Percentiles rank a stretch among this genome's conserved stretches.
Conservation (phyloP, 2,797 vertebrate genomes). For the Miichthys miiuy region DNA sequence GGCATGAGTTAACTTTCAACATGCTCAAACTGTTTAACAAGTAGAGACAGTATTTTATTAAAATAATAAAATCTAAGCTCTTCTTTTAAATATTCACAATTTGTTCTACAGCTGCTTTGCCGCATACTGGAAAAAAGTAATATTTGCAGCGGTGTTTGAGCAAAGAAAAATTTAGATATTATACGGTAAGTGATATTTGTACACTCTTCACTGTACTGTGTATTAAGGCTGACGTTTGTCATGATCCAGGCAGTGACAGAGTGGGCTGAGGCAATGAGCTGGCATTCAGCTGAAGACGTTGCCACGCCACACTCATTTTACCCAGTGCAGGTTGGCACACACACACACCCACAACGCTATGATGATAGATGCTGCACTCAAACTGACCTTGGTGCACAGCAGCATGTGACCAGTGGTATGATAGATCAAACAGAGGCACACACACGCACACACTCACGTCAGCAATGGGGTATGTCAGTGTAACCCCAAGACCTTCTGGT, state of each 20-base stretch:
- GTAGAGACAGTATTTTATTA: not conserved
- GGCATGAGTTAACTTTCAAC: not conserved
- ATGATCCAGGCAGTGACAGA: constrained; percentile 40
- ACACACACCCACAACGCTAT: constrained; percentile 5
- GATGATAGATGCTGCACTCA: constrained; percentile 70
- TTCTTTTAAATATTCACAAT: constrained; percentile 21
- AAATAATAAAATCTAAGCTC: not conserved
- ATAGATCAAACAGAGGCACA: constrained; percentile 64
- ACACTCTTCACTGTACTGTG: not conserved
- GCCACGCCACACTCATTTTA: constrained; percentile 43
- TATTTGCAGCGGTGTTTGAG: constrained; percentile 27
- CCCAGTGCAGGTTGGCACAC: constrained; percentile 51
- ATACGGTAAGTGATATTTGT: constrained; percentile 28
- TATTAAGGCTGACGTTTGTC: constrained; percentile 39
- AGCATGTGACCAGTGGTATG: constrained; percentile 48
- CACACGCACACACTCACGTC: constrained; percentile 41
- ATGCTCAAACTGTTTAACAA: not conserved
- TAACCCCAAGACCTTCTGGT: constrained; percentile 66
- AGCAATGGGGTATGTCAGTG: constrained; percentile 54
- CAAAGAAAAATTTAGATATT: constrained; percentile 19
- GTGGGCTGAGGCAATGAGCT: constrained; percentile 49
- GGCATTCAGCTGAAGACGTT: constrained; percentile 36
- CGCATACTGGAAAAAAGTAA: not conserved
- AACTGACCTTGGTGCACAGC: constrained; percentile 72
- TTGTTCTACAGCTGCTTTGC: constrained; percentile 1